Evolutionary conservation across 1,140 invertebrate genomes (phyloP).

Genomic region (Portunus trituberculatus): DNA sequence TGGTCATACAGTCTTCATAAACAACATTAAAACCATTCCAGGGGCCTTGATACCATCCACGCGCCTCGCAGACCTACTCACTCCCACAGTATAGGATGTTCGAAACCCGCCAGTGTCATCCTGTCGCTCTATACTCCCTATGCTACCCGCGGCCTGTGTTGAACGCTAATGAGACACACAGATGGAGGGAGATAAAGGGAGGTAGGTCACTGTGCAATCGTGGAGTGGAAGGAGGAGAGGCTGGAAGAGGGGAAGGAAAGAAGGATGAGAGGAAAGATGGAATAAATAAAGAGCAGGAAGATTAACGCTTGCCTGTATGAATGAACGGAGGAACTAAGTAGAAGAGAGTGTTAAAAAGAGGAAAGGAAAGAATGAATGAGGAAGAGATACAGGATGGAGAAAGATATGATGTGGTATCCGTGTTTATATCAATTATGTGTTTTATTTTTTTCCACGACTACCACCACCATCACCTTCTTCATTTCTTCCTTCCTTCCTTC

Average conservation of each 20-base stretch:
- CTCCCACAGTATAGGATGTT: not conserved
- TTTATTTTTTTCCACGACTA: not conserved
- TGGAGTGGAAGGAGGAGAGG: too few relatives aligned
- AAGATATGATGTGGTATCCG: not conserved
- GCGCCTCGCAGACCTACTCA: not conserved
- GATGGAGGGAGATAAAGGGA: not conserved
- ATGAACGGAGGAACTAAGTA: not conserved
- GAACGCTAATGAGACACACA: not conserved
- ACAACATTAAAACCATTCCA: not conserved
- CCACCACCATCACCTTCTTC: too few relatives aligned
- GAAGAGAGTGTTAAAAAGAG: not conserved
- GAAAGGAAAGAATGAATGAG: too few relatives aligned
- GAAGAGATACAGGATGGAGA: too few relatives aligned
- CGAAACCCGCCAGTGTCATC: not conserved
- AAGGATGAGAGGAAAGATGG: not conserved
- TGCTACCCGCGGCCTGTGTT: not conserved
- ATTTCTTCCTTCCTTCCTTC: too few relatives aligned
- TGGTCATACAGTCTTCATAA: slow-evolving; percentile 6
- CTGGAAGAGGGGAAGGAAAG: not conserved
- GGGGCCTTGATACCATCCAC: not conserved
- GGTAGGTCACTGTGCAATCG: not conserved
- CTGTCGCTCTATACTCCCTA: not conserved
- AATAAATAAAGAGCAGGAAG: too few relatives aligned
- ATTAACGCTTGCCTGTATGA: too few relatives aligned
- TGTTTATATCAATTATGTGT: not conserved